Evolutionary conservation across 2,113 vertebrate genomes (phyloP).

Genomic region (Tonatia bakeri): DNA sequence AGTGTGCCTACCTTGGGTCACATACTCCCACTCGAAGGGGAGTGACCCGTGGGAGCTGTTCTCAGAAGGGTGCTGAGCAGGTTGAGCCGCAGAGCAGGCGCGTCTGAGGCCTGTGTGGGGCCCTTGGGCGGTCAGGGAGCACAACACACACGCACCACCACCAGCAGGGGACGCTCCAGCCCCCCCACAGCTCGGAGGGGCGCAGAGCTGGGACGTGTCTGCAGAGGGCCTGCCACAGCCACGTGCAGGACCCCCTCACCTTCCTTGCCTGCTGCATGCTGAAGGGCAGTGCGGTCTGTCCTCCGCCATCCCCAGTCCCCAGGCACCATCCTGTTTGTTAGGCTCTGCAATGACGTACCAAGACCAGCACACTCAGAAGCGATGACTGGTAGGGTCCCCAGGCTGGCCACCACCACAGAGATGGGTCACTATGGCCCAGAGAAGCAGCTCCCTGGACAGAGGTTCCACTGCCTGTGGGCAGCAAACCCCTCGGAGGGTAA

Average conservation of each 20-base stretch:
- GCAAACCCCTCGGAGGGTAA: background rate
- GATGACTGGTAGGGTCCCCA: background rate
- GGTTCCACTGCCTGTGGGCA: background rate
- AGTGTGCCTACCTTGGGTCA: background rate
- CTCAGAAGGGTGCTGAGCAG: rapidly evolving
- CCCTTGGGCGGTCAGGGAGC: background rate
- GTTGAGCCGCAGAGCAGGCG: rapidly evolving
- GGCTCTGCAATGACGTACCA: background rate
- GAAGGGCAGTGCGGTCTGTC: background rate
- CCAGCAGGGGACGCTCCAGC: too few relatives aligned
- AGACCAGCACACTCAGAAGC: background rate
- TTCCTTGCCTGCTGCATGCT: background rate
- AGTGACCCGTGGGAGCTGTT: rapidly evolving
- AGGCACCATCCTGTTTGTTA: background rate
- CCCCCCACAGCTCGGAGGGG: background rate
- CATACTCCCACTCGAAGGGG: background rate
- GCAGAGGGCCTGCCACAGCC: background rate
- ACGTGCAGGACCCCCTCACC: background rate
- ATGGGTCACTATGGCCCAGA: rapidly evolving
- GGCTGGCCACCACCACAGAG: background rate
- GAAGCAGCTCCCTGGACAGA: too few relatives aligned
- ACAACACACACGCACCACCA: background rate
- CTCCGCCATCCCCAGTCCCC: background rate
- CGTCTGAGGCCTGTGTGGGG: rapidly evolving
- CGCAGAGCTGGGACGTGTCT: background rate